Percentiles rank a stretch among this genome's conserved stretches.
Conservation (phyloP, 2,888 invertebrate genomes). For the Agonopterix subpropinquella region DNA sequence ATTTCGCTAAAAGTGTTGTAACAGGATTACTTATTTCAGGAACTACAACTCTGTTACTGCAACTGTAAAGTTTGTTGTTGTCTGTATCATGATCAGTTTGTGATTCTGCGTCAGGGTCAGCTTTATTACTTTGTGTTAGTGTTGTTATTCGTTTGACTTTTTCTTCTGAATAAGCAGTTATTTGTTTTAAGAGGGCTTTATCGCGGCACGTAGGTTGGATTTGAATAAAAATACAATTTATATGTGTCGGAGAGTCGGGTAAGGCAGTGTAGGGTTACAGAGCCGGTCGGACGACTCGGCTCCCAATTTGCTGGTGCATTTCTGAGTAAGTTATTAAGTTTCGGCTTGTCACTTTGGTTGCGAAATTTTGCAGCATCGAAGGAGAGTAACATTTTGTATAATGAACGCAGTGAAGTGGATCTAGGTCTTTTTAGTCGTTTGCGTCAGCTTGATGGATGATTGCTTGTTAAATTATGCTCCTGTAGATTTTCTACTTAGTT, state of each 20-base stretch:
- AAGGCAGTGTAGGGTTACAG: slow-evolving; percentile 66
- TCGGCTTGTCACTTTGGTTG: slow-evolving; percentile 71
- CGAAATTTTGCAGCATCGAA: slow-evolving; percentile 65
- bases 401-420: slow-evolving; percentile 19
- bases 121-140: slow-evolving; percentile 33
- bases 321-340: slow-evolving; percentile 76
- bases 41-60: slow-evolving; percentile 61
- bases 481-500: too few relatives aligned
- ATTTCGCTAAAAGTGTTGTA: slow-evolving; percentile 42
- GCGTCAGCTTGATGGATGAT: slow-evolving; percentile 18
- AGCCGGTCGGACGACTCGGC: slow-evolving; percentile 60
- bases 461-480: not conserved
- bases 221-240: slow-evolving; percentile 76
- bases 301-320: slow-evolving; percentile 73
- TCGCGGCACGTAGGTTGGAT: slow-evolving; percentile 68
- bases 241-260: slow-evolving; percentile 68
- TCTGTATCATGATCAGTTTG: slow-evolving; percentile 27
- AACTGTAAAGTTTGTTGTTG: slow-evolving; percentile 55
- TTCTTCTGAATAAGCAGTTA: slow-evolving; percentile 48
- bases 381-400: slow-evolving; percentile 27
- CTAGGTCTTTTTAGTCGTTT: slow-evolving; percentile 24
- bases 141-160: slow-evolving; percentile 31
- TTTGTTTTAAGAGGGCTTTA: slow-evolving; percentile 71
- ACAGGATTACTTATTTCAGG: slow-evolving; percentile 40
- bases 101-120: slow-evolving; percentile 20